Base-by-base conservation (phyloP, 1,140 invertebrate genomes). In the Coelopa frigida region DNA sequence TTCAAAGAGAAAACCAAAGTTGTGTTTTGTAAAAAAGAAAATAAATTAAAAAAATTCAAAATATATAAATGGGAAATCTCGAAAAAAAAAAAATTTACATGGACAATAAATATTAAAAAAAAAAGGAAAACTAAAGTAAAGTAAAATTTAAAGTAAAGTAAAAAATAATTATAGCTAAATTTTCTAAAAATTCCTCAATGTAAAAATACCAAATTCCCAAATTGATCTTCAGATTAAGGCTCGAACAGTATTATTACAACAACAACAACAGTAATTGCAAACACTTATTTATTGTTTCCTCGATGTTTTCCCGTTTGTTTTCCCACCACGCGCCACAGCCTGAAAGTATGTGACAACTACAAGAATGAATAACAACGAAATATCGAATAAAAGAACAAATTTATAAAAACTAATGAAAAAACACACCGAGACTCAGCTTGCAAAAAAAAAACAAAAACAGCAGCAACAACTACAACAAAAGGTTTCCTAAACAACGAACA, bases 401-500 rank as follows among this genome's bases (percentile, higher is more conserved):
- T n/a, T 6, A 15, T 22, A 24, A 38, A 46, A 46, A 12, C 22
- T n/a, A 24, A 18, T 12, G 14, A 38, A 38, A 11, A 7, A 37
- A 46, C 29, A 40, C 18, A 23, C 46, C n/a, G n/a, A n/a, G n/a
- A n/a, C n/a, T n/a, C n/a, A n/a, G n/a, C n/a, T n/a, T 31, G 42
- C 11, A n/a, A 29, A 31, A 17, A n/a, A 37, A 51, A n/a, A n/a
- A n/a, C n/a, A n/a, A n/a, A n/a, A n/a, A n/a, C n/a, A n/a, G n/a
- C n/a, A n/a, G n/a, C n/a, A n/a, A n/a, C n/a, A n/a, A n/a, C n/a
- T n/a, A 4, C 29, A 35, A 46, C 38, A 44, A 58, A 66, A 66
- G 62, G 62, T 66, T 66, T 66, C 62, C 62, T 52, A 48, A 52
- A 66, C 62, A 66, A 66, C 62, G 62, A 66, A 66, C 20, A 14